These are phyloP conservation scores for Papilio glaucus DNA, from an alignment of 1,140 invertebrate species.

Conservation along the genomic window DNA sequence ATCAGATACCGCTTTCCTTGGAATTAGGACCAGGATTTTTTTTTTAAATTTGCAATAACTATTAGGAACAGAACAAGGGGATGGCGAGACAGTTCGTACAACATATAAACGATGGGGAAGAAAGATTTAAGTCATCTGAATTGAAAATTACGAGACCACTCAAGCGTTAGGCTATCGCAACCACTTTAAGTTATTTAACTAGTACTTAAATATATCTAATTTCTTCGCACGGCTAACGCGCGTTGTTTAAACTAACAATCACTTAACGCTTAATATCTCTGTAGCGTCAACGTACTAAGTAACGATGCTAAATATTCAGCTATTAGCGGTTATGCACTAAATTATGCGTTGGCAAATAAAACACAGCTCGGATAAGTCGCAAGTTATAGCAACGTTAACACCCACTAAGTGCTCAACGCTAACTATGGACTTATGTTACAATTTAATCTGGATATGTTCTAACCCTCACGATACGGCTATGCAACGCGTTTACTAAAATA, in stretches of 20 bases:
- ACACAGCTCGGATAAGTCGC: slow-evolving; percentile 20
- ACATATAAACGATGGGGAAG: not conserved
- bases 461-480: not conserved
- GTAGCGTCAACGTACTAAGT: not conserved
- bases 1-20: no score
- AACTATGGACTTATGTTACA: slow-evolving; percentile 24
- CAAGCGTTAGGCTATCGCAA: not conserved
- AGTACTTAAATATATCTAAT: not conserved
- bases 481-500: not conserved
- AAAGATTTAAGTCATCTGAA: not conserved
- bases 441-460: slow-evolving; percentile 22
- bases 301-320: not conserved
- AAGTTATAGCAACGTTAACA: slow-evolving; percentile 26
- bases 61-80: not conserved
- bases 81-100: not conserved
- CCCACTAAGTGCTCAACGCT: slow-evolving; percentile 12
- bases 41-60: not conserved
- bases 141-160: not conserved
- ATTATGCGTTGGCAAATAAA: slow-evolving; percentile 31
- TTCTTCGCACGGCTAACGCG: not conserved
- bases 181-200: not conserved
- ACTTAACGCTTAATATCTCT: slow-evolving; percentile 15
- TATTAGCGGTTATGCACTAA: slow-evolving; percentile 29
- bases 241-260: slow-evolving; percentile 19
- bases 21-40: no score